Base-by-base conservation (phyloP, 2,888 invertebrate species). In the Osmoderma eremita region DNA sequence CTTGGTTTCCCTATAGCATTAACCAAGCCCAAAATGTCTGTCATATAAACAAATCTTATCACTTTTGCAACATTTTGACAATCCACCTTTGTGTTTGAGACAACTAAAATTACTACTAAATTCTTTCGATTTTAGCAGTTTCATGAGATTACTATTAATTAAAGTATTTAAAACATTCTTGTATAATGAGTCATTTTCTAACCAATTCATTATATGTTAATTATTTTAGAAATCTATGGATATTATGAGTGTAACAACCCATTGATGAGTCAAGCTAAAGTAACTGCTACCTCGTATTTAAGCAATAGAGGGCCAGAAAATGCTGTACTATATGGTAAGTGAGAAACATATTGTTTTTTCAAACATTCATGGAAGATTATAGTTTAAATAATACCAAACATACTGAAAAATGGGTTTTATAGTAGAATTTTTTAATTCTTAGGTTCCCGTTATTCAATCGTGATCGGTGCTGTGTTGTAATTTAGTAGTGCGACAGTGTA, bases 231-330 rank as follows among this genome's bases (percentile, higher is more conserved):
- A 76, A 74, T 78, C 72, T 84, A 83, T 74, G 80, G 78, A 70
- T 86, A 89, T 75, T 89, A 90, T 80, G 93, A 94, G 82, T 95
- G 95, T 82, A 93, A 91, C 80, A 87, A 88, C 75, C 91, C 94
- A 8, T 84, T 95, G 67, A 84, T 95, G 78, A 89, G 90, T 17
- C 86, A 83, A 75, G 90, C 94, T 69, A 88, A 86, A 69, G 81
- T 95, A 71, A 88, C 87, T 70, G 94, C 95, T 24, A 94, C 95
- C 45, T 93, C 94, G 15, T 90, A 90, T 73, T 84, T 94, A 68
- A 86, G 88, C 56, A 93, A 93, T 75, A 86, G 95, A 79, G 94
- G 93, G 68, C 91, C 95, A n/a, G 88, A 91, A 69, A 92, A 95
- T 86, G 94, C 94, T 39, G 87, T 88, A 78, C 85, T 95, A 75